phyloP scores from a whole-genome alignment of 2,113 vertebrate genomes.

The Bubo blakistoni region DNA sequence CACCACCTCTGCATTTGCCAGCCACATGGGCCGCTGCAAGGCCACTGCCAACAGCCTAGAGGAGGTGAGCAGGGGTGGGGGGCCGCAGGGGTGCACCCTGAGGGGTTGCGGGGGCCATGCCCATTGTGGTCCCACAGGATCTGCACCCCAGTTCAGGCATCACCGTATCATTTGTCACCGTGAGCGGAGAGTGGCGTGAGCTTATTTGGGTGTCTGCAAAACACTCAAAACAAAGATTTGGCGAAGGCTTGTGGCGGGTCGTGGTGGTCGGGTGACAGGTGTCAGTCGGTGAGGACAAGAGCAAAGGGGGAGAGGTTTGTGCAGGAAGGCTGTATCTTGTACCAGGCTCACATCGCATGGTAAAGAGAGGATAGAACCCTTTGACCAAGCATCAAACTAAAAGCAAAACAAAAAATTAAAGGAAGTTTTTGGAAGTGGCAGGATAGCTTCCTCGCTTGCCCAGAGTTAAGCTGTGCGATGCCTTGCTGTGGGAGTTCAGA shows the following conservation, averaged over 20 bases:
- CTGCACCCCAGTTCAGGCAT: background rate
- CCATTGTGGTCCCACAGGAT: fast-evolving
- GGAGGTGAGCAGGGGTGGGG: slow-evolving; percentile 31
- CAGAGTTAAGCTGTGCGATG: background rate
- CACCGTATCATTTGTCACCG: background rate
- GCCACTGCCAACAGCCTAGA: slow-evolving; percentile 62
- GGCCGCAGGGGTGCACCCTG: too few species aligned
- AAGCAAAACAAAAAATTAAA: background rate
- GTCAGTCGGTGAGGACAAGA: background rate
- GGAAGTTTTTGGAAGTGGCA: background rate
- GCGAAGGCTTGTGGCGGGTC: fast-evolving
- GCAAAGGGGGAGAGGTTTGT: background rate
- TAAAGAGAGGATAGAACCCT: background rate
- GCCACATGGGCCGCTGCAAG: slow-evolving; percentile 61
- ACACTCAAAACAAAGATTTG: background rate
- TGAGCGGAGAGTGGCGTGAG: background rate
- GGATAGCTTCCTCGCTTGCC: background rate
- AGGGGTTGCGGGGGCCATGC: too few species aligned
- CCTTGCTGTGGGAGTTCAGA: background rate
- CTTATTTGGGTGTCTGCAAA: background rate
- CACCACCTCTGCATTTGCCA: slow-evolving; percentile 70
- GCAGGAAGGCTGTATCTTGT: background rate
- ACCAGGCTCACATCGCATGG: fast-evolving
- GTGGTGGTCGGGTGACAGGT: background rate
- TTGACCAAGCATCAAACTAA: background rate